Conservation (phyloP, 2,888 invertebrate species). For the Drosophila quinaria region DNA sequence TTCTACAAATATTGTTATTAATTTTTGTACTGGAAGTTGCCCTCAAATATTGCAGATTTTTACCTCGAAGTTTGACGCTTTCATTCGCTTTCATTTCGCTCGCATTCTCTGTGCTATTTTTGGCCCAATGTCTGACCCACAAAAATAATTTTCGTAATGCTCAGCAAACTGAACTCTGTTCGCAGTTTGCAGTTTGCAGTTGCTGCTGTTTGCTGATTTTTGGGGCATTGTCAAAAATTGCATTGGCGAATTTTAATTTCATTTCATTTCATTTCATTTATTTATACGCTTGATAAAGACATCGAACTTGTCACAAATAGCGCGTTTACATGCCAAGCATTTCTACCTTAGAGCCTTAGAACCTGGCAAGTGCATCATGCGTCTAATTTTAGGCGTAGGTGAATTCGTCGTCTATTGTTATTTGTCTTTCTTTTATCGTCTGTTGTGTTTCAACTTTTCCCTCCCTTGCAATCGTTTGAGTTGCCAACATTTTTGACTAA, state of each 20-base stretch:
- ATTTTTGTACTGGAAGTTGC: conserved; percentile 55
- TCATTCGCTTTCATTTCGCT: conserved; percentile 37
- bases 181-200: conserved; percentile 17
- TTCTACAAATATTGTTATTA: background rate
- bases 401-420: conserved; percentile 24
- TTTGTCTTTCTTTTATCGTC: conserved; percentile 2
- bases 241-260: conserved; percentile 41
- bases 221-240: conserved; percentile 73
- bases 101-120: conserved; percentile 64
- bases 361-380: conserved; percentile 69
- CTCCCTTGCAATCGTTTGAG: conserved; percentile 10
- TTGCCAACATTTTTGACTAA: conserved; percentile 46
- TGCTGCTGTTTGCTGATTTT: conserved; percentile 39
- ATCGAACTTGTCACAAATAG: conserved; percentile 83
- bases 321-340: conserved; percentile 65
- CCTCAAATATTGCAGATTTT: conserved; percentile 32
- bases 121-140: conserved; percentile 77
- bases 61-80: conserved; percentile 51
- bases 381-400: conserved; percentile 74
- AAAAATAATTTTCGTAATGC: conserved; percentile 58
- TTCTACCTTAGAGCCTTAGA: conserved; percentile 41
- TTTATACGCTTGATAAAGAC: conserved; percentile 78
- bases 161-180: conserved; percentile 53
- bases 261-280: conserved; percentile 29
- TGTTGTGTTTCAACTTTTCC: background rate